Percentiles rank a stretch among this genome's conserved stretches.
Conservation (phyloP, 1,140 invertebrate species). For the Tribolium madens region DNA sequence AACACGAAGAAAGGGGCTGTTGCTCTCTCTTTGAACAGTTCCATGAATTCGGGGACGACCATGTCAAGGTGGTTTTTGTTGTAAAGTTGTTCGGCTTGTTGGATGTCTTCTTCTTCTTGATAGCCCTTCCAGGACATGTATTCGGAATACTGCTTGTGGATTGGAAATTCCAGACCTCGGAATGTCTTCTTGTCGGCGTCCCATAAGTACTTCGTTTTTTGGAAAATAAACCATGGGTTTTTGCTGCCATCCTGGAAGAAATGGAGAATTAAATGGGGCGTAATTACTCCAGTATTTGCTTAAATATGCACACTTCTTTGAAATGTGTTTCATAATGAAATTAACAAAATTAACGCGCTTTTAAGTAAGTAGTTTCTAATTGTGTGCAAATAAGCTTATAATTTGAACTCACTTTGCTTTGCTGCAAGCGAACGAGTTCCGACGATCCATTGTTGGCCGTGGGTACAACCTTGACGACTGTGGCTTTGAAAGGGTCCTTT, state of each 20-base stretch:
- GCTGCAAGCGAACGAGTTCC: slow-evolving; percentile 89
- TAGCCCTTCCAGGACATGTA: slow-evolving; percentile 92
- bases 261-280: slow-evolving; percentile 51
- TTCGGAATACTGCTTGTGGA: slow-evolving; percentile 75
- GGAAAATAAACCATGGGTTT: slow-evolving; percentile 89
- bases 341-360: too few relatives aligned
- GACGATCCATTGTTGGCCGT: slow-evolving; percentile 97
- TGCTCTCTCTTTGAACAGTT: slow-evolving; percentile 96
- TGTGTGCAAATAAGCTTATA: not conserved
- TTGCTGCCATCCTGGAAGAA: slow-evolving; percentile 49
- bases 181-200: slow-evolving; percentile 84
- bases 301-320: too few relatives aligned
- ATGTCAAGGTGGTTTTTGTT: slow-evolving; percentile 89
- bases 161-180: slow-evolving; percentile 84
- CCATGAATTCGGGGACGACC: slow-evolving; percentile 95
- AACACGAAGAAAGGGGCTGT: slow-evolving; percentile 99
- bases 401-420: slow-evolving; percentile 68
- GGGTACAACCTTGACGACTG: slow-evolving; percentile 93
- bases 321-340: too few relatives aligned
- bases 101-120: slow-evolving; percentile 83
- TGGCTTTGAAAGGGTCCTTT: slow-evolving; percentile 79
- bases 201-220: slow-evolving; percentile 97
- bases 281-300: too few relatives aligned
- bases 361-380: too few relatives aligned
- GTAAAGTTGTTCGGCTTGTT: slow-evolving; percentile 82